A percentile compares a stretch with the other conserved stretches of the same genome.
Conservation (phyloP, 2,797 vertebrate genomes). For the Pelobates cultripes region DNA sequence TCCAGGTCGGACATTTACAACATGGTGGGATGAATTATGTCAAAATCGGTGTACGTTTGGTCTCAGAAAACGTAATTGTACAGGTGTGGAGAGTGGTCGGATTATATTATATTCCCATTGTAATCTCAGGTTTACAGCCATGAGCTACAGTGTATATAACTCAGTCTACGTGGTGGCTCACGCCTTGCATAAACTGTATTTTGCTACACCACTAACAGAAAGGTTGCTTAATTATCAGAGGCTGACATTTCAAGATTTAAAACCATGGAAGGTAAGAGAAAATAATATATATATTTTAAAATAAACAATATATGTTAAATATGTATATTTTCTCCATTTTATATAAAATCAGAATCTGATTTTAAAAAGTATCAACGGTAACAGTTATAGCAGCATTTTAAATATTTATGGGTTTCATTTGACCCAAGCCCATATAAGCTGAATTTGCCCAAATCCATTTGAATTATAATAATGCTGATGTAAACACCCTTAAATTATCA, state of each 20-base stretch:
- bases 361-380: no score
- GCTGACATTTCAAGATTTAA: slow-evolving; percentile 45
- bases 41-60: slow-evolving; percentile 44
- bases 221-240: slow-evolving; percentile 12
- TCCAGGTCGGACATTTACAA: slow-evolving; percentile 33
- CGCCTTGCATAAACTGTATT: slow-evolving; percentile 43
- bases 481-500: no score
- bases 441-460: no score
- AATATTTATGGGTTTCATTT: no score
- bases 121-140: slow-evolving; percentile 43
- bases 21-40: slow-evolving; percentile 53
- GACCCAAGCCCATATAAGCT: no score
- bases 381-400: no score
- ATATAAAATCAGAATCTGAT: no score
- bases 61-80: slow-evolving; percentile 41
- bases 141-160: slow-evolving; percentile 49
- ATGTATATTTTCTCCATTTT: no score
- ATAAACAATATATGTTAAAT: no score
- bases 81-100: slow-evolving; percentile 43
- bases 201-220: slow-evolving; percentile 18
- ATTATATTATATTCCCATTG: slow-evolving; percentile 39
- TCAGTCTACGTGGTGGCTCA: slow-evolving; percentile 43
- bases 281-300: background rate
- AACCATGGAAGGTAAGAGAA: slow-evolving; percentile 42
- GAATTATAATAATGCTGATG: no score